These are phyloP conservation scores for Drosophila carrolli DNA, from an alignment of 1,140 invertebrate species.

Conservation along the genomic window DNA sequence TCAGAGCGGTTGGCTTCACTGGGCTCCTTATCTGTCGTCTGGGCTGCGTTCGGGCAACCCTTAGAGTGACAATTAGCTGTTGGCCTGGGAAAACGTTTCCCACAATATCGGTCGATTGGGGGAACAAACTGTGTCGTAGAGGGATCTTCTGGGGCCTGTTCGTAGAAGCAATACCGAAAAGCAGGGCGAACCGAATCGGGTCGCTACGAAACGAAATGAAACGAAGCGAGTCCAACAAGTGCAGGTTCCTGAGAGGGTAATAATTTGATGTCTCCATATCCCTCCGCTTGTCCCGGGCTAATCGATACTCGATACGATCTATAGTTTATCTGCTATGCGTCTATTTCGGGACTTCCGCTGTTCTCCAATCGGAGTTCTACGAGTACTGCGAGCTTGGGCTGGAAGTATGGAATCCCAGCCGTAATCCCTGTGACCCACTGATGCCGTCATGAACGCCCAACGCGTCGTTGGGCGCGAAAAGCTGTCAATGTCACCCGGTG, in stretches of 20 bases:
- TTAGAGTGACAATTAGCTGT: conserved; percentile 58
- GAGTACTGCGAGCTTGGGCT: background rate
- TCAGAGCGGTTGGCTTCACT: conserved; percentile 15
- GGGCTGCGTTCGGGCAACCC: conserved; percentile 15
- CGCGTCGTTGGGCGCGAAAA: conserved; percentile 33
- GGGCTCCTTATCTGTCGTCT: conserved; percentile 11
- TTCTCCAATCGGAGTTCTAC: background rate
- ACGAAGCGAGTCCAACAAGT: conserved; percentile 54
- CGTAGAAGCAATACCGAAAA: background rate
- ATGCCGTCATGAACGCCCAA: conserved; percentile 8
- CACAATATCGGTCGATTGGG: conserved; percentile 25
- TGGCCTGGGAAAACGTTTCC: conserved; percentile 44
- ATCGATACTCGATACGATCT: conserved; percentile 57
- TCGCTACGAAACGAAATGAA: background rate
- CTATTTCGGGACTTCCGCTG: conserved; percentile 61
- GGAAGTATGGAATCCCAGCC: background rate
- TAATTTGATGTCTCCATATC: conserved; percentile 35
- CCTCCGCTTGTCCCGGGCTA: conserved; percentile 27
- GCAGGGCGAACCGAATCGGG: no score
- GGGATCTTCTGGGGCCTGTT: background rate
- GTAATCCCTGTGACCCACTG: conserved; percentile 28
- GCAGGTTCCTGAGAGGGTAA: conserved; percentile 52
- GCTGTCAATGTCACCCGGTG: conserved; percentile 34
- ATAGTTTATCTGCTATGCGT: conserved; percentile 46
- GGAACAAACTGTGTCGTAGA: background rate